Conservation (phyloP, 1,140 invertebrate genomes). For the Drosophila biarmipes region DNA sequence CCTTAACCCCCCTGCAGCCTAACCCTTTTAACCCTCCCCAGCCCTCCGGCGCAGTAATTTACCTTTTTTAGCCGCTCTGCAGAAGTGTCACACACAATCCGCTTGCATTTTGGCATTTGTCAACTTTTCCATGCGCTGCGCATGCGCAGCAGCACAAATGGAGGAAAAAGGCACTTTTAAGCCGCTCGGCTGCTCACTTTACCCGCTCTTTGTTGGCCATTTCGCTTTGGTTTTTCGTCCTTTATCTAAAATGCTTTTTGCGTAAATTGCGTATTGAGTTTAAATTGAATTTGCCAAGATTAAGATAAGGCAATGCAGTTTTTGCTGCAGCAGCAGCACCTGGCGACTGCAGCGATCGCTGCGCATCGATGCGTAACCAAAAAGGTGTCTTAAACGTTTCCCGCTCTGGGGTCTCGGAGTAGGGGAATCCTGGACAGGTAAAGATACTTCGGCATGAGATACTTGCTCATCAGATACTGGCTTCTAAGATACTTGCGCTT, state of each 20-base stretch:
- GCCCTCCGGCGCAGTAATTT: background rate
- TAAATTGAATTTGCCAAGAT: constrained; percentile 82
- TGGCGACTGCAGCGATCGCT: constrained; percentile 35
- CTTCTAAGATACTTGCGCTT: constrained; percentile 6
- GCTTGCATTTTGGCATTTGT: constrained; percentile 83
- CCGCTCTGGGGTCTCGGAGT: constrained; percentile 7
- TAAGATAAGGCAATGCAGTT: constrained; percentile 77
- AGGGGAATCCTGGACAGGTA: constrained; percentile 17
- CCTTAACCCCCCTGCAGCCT: constrained; percentile 3
- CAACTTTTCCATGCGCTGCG: constrained; percentile 74
- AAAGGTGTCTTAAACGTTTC: constrained; percentile 80
- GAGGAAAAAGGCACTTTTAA: constrained; percentile 42
- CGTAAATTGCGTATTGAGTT: constrained; percentile 83
- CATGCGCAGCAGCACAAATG: constrained; percentile 59
- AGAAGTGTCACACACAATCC: constrained; percentile 81
- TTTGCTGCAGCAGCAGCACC: constrained; percentile 18
- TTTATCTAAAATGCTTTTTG: constrained; percentile 83
- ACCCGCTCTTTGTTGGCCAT: constrained; percentile 32
- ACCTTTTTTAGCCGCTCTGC: constrained; percentile 44
- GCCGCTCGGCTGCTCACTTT: constrained; percentile 62
- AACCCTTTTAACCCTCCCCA: constrained; percentile 6
- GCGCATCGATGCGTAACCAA: constrained; percentile 64
- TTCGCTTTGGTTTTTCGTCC: constrained; percentile 48
- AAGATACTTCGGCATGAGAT: constrained; percentile 17
- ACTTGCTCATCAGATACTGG: constrained; percentile 10